Conservation (phyloP, 1,140 invertebrate genomes). For the Drosophila trapezifrons region DNA sequence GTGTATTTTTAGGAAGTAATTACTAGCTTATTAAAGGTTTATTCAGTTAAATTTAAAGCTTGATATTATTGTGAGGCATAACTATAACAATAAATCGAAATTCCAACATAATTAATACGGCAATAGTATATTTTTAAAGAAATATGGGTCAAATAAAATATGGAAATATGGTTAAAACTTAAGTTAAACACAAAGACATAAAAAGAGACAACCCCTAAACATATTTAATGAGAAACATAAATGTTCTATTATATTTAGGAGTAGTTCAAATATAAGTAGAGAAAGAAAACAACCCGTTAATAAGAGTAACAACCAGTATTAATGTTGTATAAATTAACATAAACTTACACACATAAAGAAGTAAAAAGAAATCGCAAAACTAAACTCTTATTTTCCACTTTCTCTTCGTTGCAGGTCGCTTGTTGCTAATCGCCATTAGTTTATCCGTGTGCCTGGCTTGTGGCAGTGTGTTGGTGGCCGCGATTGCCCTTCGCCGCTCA, state of each 20-base stretch:
- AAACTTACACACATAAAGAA: not conserved
- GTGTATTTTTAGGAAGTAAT: too few species aligned
- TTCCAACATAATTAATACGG: not conserved
- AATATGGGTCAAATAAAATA: not conserved
- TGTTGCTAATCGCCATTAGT: slow-evolving; percentile 76
- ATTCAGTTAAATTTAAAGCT: too few species aligned
- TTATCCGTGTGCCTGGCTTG: slow-evolving; percentile 74
- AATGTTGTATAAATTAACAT: not conserved
- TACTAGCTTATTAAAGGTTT: too few species aligned
- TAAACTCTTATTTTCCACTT: slow-evolving; percentile 5
- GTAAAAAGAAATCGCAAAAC: not conserved
- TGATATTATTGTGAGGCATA: not conserved
- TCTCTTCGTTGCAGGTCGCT: slow-evolving; percentile 57
- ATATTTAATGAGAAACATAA: too few species aligned
- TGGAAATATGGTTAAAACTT: too few species aligned
- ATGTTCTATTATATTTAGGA: too few species aligned
- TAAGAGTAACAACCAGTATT: not conserved
- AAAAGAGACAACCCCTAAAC: too few species aligned
- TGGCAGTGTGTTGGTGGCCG: slow-evolving; percentile 73
- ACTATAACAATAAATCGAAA: rapidly evolving
- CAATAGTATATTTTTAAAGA: not conserved
- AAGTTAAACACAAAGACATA: too few species aligned
- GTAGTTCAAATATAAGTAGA: too few species aligned
- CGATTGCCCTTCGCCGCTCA: slow-evolving; percentile 68
- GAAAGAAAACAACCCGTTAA: too few species aligned